phyloP scores from a whole-genome alignment of 2,888 invertebrate species.

The Sceliomorpha sp. region DNA sequence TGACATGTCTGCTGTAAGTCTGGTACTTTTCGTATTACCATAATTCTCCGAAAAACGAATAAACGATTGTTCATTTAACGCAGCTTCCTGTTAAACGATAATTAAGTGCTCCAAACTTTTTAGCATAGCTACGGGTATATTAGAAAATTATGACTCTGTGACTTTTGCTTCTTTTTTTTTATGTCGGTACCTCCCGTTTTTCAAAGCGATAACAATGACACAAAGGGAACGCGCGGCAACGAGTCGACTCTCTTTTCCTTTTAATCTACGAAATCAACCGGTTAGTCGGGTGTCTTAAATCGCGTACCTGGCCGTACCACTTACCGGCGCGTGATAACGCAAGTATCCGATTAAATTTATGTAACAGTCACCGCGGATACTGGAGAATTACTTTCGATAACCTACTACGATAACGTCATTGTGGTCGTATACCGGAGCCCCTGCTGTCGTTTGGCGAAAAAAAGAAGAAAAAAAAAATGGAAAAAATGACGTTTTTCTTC shows the following conservation, averaged over 20 bases:
- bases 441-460: neutral
- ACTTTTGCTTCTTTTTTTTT: too few relatives aligned
- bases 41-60: too few relatives aligned
- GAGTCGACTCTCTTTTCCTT: constrained; percentile 43
- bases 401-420: constrained; percentile 54
- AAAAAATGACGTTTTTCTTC: too few relatives aligned
- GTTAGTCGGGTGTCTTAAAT: constrained; percentile 53
- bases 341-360: constrained; percentile 72
- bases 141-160: too few relatives aligned
- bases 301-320: constrained; percentile 59
- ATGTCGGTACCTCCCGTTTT: too few relatives aligned
- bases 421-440: constrained; percentile 25
- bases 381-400: constrained; percentile 56
- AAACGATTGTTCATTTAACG: too few relatives aligned
- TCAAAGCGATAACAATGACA: constrained; percentile 53
- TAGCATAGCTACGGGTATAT: too few relatives aligned
- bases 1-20: too few relatives aligned
- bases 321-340: constrained; percentile 58
- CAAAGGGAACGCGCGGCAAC: constrained; percentile 45
- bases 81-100: too few relatives aligned
- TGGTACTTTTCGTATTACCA: too few relatives aligned
- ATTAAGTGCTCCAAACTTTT: too few relatives aligned
- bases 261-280: constrained; percentile 55
- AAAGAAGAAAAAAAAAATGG: neutral
- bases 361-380: constrained; percentile 64